These are phyloP conservation scores for Druon quercuslanigerum DNA, from an alignment of 1,140 invertebrate genomes.

Conservation along the genomic window DNA sequence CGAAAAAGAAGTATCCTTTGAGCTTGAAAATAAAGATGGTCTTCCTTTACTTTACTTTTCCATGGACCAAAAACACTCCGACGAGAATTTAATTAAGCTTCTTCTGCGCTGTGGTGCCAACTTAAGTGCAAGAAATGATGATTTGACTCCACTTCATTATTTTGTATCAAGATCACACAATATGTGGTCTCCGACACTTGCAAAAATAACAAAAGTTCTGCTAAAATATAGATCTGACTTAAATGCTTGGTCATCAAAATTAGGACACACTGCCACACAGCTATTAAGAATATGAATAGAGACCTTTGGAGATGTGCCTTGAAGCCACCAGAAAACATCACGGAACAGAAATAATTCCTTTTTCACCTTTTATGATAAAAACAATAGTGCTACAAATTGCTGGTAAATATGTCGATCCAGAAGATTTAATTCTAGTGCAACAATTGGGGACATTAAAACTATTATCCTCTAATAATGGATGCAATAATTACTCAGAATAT, in stretches of 20 bases:
- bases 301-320: background rate
- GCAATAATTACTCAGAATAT: no score
- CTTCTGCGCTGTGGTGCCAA: background rate
- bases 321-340: background rate
- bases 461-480: no score
- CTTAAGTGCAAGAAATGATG: background rate
- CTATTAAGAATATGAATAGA: background rate
- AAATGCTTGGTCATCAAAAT: background rate
- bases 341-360: background rate
- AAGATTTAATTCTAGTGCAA: no score
- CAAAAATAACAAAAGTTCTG: background rate
- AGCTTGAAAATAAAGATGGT: background rate
- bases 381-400: background rate
- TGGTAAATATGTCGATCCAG: background rate
- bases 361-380: background rate
- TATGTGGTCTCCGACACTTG: background rate
- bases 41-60: background rate
- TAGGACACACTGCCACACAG: background rate
- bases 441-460: no score
- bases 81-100: background rate
- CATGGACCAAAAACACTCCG: background rate
- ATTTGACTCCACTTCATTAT: background rate
- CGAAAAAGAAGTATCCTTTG: background rate
- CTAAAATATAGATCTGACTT: background rate
- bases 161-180: background rate